Percentiles rank a stretch among this genome's conserved stretches.
Evolutionary conservation across 2,888 invertebrate genomes (phyloP).

Genomic region (Ommatoiulus sabulosus): DNA sequence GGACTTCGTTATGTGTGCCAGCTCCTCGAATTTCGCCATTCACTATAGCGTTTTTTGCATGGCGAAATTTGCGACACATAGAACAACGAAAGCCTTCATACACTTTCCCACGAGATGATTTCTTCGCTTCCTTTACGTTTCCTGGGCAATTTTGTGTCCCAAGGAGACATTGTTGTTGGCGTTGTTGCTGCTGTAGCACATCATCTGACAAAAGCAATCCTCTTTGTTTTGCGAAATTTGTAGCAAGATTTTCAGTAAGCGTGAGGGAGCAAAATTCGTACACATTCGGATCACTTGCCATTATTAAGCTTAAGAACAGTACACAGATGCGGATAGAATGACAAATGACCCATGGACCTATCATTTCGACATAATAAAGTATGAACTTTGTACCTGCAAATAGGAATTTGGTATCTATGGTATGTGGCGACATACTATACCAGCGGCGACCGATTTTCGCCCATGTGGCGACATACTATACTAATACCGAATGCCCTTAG

Average conservation of each 20-base stretch:
- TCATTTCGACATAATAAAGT: too few relatives aligned
- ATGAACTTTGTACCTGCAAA: too few relatives aligned
- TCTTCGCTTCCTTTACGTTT: background rate
- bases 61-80: background rate
- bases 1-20: background rate
- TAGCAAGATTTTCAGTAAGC: background rate
- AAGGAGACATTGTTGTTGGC: conserved; percentile 45
- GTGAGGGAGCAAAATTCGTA: conserved; percentile 38
- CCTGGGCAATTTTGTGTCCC: background rate
- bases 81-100: conserved; percentile 36
- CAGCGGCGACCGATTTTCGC: too few relatives aligned
- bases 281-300: background rate
- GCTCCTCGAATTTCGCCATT: conserved; percentile 20
- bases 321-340: too few relatives aligned
- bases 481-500: too few relatives aligned
- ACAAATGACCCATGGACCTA: too few relatives aligned
- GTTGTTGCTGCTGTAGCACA: conserved; percentile 8
- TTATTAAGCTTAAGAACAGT: background rate
- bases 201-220: background rate
- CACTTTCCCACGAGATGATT: conserved; percentile 21
- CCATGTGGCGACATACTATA: too few relatives aligned
- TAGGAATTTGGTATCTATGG: too few relatives aligned
- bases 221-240: background rate
- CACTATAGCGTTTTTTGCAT: conserved; percentile 48
- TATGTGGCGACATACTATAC: too few relatives aligned